Evolutionary conservation across 2,113 vertebrate species (phyloP).

Genomic region (Channa argus): DNA sequence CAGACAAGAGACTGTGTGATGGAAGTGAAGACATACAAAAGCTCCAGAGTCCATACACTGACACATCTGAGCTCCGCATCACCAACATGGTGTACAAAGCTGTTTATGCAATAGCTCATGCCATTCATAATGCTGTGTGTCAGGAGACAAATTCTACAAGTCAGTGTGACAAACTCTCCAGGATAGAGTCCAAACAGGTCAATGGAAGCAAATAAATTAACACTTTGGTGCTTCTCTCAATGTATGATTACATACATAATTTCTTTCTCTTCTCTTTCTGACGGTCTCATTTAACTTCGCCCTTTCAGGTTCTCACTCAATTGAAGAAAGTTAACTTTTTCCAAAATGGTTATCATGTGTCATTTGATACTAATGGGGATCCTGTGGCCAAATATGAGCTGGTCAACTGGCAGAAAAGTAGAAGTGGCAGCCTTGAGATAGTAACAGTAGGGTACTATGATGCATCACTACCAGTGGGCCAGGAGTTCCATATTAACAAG

Average conservation of each 20-base stretch:
- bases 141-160: conserved; percentile 25
- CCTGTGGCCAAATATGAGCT: no score
- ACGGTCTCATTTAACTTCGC: background rate
- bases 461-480: no score
- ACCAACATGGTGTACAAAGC: conserved; percentile 82
- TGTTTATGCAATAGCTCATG: conserved; percentile 79
- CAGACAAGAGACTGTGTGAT: conserved; percentile 50
- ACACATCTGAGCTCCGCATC: conserved; percentile 78
- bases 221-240: no score
- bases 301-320: background rate
- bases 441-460: no score
- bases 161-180: conserved; percentile 56
- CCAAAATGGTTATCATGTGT: no score
- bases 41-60: conserved; percentile 70
- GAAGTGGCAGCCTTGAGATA: no score
- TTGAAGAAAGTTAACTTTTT: no score
- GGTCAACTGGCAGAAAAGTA: no score
- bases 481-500: no score
- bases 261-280: background rate
- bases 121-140: conserved; percentile 69
- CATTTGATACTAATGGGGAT: no score
- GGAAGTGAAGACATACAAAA: conserved; percentile 67
- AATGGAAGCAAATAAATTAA: background rate
- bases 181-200: conserved; percentile 68
- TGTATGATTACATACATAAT: no score